phyloP scores from a whole-genome alignment of 2,113 vertebrate genomes.

The Callipepla californica region DNA sequence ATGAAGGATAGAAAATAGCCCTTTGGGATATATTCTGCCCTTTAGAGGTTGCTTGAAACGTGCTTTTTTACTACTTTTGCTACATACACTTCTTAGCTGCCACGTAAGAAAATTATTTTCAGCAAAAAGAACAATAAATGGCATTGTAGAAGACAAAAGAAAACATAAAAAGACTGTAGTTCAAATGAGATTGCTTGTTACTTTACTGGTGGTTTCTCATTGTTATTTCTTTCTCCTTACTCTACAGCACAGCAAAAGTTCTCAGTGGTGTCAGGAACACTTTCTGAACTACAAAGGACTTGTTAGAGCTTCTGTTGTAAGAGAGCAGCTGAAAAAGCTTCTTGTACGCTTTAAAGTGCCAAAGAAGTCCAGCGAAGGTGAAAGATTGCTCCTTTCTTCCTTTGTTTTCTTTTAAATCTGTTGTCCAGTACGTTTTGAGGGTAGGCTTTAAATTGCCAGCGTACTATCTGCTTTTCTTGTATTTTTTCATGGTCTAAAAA shows the following conservation, averaged over 20 bases:
- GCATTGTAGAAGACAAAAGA: not conserved
- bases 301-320: slow-evolving; percentile 88
- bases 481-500: not conserved
- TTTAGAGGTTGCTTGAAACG: not conserved
- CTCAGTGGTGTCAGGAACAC: slow-evolving; percentile 97
- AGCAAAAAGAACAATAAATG: not conserved
- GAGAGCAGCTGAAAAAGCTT: slow-evolving; percentile 94
- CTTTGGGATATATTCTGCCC: not conserved
- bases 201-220: not conserved
- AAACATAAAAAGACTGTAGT: not conserved
- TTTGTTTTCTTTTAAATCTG: not conserved
- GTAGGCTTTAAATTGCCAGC: not conserved
- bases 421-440: not conserved
- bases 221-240: not conserved
- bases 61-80: not conserved
- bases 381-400: not conserved
- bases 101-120: not conserved
- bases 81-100: not conserved
- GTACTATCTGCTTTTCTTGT: not conserved
- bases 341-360: slow-evolving; percentile 97
- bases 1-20: not conserved
- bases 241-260: slow-evolving; percentile 92
- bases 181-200: not conserved
- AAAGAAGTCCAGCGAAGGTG: slow-evolving; percentile 95
- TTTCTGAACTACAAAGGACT: slow-evolving; percentile 99